Evolutionary conservation across 1,140 invertebrate genomes (phyloP).

Genomic region (Cydia splendana): DNA sequence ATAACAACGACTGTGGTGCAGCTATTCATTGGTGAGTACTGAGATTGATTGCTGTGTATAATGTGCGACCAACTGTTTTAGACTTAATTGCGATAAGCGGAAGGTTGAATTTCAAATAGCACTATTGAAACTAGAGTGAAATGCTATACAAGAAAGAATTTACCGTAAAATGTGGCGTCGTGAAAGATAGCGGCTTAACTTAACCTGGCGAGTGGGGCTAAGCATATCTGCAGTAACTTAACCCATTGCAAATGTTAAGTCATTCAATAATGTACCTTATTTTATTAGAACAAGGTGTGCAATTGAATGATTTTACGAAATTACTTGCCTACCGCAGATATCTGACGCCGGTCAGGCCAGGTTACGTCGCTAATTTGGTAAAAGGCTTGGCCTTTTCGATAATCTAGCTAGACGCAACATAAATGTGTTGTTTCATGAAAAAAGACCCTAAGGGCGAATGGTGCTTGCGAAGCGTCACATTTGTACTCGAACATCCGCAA

Average conservation of each 20-base stretch:
- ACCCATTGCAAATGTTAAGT: not conserved
- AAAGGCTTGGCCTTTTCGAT: conserved; percentile 7
- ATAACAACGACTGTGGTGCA: not conserved
- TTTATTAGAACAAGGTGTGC: not conserved
- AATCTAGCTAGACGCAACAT: not conserved
- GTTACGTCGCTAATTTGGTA: not conserved
- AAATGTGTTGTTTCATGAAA: not conserved
- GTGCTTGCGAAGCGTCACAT: not conserved
- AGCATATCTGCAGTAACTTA: not conserved
- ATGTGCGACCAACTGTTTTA: conserved; percentile 14
- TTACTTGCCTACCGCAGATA: not conserved
- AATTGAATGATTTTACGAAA: not conserved
- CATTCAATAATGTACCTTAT: not conserved
- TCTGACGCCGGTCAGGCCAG: not conserved
- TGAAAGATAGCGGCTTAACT: not conserved
- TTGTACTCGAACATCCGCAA: not conserved
- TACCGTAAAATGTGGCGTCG: not conserved
- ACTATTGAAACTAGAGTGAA: not conserved
- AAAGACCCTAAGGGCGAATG: not conserved
- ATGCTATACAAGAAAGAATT: conserved; percentile 8
- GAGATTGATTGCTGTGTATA: conserved; percentile 3
- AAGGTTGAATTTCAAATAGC: not conserved
- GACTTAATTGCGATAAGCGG: conserved; percentile 3
- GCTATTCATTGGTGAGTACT: not conserved
- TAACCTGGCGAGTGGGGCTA: not conserved